Base-by-base conservation (phyloP, 2,888 invertebrate genomes). In the Pyrgus malvae region DNA sequence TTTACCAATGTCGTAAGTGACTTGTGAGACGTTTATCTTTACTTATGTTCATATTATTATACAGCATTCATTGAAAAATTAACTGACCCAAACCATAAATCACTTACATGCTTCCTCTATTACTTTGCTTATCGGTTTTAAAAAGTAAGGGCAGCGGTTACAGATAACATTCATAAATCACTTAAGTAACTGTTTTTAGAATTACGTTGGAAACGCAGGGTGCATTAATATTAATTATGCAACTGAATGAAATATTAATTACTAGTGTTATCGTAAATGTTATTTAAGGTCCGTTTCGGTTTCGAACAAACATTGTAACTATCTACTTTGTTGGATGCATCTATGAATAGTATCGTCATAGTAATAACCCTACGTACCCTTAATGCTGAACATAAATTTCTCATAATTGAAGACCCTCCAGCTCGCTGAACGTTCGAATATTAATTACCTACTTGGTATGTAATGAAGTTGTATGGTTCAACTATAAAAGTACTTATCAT, bases 101-200 rank as follows among this genome's bases (percentile, higher is more conserved):
- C 68, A 76, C 62, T 64, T 64, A 69, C 61, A 58, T 63, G 69
- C 70, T 74, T 74, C 72, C 73, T 72, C 68, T 70, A 68, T 83
- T 80, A 77, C 77, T 80, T 78, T 69, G 70, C 78, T 85, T 88
- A 87, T 87, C 85, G 76, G 69, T 72, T 73, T 73, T 80, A 81
- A 79, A 70, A 68, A 41, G 8, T 66, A 63, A 68, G 74, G 71
- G 68, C 74, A 74, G 65, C 64, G 70, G 65, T 73, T 69, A 69
- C 53, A 71, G 78, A 82, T 84, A 83, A 80, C 65, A 68, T 59
- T 68, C 72, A 84, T 87, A 85, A 87, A 73, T 74, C 72, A 73
- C 63, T 62, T 59, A 57, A 55, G 63, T 70, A 65, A 72, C 65
- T 65, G 61, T 68, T 72, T 69, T 67, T 68, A 48, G 48, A 48